phyloP scores from a whole-genome alignment of 2,888 invertebrate species.

The Prosopocoilus inquinatus region DNA sequence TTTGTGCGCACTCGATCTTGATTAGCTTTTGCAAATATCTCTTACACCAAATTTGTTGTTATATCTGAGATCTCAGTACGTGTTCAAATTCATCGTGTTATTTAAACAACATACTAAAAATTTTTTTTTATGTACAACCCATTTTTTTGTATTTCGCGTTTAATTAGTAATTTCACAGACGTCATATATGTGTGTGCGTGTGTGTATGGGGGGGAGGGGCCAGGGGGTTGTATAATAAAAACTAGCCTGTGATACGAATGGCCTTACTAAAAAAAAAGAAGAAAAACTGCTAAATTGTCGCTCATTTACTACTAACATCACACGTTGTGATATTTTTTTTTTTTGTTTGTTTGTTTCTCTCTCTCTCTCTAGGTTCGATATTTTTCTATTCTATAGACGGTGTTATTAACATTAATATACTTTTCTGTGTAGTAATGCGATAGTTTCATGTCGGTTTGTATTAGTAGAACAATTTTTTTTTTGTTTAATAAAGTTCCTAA shows the following conservation, averaged over 20 bases:
- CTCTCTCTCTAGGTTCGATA: too few species aligned
- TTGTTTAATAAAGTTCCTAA: conserved; percentile 3
- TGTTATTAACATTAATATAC: too few species aligned
- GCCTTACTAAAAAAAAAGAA: conserved; percentile 12
- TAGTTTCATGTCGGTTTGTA: background rate
- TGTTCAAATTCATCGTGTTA: conserved; percentile 8
- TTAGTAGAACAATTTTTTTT: background rate
- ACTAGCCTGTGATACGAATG: conserved; percentile 15
- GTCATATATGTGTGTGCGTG: too few species aligned
- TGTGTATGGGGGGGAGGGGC: too few species aligned
- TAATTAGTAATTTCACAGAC: background rate
- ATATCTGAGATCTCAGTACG: conserved; percentile 7
- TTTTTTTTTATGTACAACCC: background rate
- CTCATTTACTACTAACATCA: conserved; percentile 10
- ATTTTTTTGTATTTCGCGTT: background rate
- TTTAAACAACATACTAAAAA: conserved; percentile 1
- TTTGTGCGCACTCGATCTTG: too few species aligned
- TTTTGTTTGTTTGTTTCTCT: too few species aligned
- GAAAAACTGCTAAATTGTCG: conserved; percentile 1
- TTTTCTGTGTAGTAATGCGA: too few species aligned
- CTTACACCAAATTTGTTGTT: too few species aligned
- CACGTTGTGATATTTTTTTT: conserved; percentile 8
- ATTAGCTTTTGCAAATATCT: too few species aligned
- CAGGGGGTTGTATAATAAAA: conserved; percentile 3
- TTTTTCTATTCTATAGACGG: too few species aligned